Conservation (phyloP, 2,888 invertebrate genomes). For the Herminia tarsipennalis region DNA sequence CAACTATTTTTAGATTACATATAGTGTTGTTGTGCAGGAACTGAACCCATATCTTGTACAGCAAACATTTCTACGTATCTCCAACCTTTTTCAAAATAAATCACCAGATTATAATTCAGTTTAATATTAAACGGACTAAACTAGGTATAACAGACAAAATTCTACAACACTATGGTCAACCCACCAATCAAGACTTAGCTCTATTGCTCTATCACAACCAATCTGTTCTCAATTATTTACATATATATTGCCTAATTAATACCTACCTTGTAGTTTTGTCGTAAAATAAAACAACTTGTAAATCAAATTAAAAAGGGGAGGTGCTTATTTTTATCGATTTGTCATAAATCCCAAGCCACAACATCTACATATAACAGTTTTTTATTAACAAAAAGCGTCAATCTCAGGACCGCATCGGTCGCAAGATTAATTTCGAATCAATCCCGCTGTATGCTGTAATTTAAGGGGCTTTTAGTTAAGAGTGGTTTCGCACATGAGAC, state of each 20-base stretch:
- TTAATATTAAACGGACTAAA: too few species aligned
- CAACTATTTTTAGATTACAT: too few species aligned
- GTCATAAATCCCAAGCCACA: conserved; percentile 31
- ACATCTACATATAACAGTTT: conserved; percentile 32
- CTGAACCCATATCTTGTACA: too few species aligned
- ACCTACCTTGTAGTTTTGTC: not conserved
- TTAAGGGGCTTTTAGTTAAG: conserved; percentile 82
- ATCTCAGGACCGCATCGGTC: conserved; percentile 57
- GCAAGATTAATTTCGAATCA: conserved; percentile 80
- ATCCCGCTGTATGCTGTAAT: conserved; percentile 78
- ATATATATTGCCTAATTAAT: not conserved
- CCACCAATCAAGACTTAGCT: too few species aligned
- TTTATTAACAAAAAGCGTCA: conserved; percentile 53
- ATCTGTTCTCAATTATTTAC: too few species aligned
- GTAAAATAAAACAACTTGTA: conserved; percentile 9
- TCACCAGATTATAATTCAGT: too few species aligned
- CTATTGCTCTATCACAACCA: too few species aligned
- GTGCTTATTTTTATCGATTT: conserved; percentile 37
- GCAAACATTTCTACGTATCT: too few species aligned
- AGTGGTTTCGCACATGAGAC: conserved; percentile 82
- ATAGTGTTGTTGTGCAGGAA: too few species aligned
- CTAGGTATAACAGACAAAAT: too few species aligned
- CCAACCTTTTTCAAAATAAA: too few species aligned
- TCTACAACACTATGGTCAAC: too few species aligned
- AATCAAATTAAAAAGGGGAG: conserved; percentile 22